Evolutionary conservation across 2,113 vertebrate genomes (phyloP).

Genomic region (Marmota monax): DNA sequence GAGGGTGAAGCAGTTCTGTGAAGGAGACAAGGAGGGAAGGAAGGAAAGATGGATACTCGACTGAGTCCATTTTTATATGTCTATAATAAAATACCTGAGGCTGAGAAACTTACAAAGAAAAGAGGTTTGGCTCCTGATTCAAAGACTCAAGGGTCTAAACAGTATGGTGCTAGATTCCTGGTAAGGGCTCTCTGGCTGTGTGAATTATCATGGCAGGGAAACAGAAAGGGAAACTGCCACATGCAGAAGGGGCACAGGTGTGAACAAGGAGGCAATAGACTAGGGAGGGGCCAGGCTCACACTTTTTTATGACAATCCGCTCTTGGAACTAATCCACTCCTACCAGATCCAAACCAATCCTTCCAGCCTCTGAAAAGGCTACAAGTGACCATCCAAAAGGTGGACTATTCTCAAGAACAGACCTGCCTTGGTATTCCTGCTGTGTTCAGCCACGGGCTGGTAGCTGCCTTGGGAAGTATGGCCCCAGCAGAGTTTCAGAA

Average conservation of each 20-base stretch:
- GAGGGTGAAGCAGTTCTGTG: not conserved
- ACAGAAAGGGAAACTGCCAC: not conserved
- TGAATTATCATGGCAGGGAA: not conserved
- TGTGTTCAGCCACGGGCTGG: fast-evolving
- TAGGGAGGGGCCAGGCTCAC: not conserved
- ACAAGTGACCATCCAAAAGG: not conserved
- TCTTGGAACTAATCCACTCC: not conserved
- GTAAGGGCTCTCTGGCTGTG: not conserved
- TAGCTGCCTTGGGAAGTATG: not conserved
- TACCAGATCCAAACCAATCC: not conserved
- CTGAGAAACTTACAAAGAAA: not conserved
- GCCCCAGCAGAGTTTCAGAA: not conserved
- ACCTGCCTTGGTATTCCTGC: no score
- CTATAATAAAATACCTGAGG: not conserved
- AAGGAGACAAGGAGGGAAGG: not conserved
- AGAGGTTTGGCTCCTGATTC: not conserved
- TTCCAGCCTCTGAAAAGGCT: not conserved
- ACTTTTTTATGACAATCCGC: not conserved
- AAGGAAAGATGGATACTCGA: not conserved
- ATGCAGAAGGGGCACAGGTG: not conserved
- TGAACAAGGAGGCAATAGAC: not conserved
- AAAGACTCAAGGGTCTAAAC: not conserved
- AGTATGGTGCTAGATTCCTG: not conserved
- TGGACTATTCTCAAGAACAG: not conserved
- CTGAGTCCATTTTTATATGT: not conserved